Evolutionary conservation across 1,140 invertebrate genomes (phyloP).

Genomic region (Formica selysi): DNA sequence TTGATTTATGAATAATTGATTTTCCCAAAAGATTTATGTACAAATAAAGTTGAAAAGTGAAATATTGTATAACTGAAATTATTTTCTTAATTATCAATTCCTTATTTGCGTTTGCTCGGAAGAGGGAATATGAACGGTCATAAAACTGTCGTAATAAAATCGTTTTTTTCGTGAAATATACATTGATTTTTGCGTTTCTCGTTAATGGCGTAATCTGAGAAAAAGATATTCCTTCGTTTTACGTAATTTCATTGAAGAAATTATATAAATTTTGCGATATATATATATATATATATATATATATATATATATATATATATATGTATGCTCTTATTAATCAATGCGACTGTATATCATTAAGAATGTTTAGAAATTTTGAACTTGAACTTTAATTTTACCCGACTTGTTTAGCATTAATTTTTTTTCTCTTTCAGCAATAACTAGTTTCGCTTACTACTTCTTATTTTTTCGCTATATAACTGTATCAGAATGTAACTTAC

Average conservation of each 20-base stretch:
- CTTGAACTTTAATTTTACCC: conserved; percentile 5
- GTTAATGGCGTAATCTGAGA: neutral
- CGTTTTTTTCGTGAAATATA: neutral
- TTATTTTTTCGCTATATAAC: conserved; percentile 27
- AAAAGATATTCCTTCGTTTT: neutral
- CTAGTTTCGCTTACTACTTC: conserved; percentile 47
- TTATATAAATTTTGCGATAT: neutral
- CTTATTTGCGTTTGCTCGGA: neutral
- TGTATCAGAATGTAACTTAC: neutral
- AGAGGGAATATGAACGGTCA: neutral
- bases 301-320: neutral
- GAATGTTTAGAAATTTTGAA: conserved; percentile 23
- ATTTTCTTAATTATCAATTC: conserved; percentile 2
- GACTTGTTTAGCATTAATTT: conserved; percentile 33
- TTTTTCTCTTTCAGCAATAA: conserved; percentile 45
- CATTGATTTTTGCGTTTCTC: neutral
- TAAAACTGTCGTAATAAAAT: conserved; percentile 40
- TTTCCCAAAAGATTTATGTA: neutral
- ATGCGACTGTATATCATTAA: conserved; percentile 3
- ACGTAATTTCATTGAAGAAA: conserved; percentile 29
- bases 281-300: neutral
- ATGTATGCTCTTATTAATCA: neutral
- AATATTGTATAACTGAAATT: neutral
- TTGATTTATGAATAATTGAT: conserved; percentile 12
- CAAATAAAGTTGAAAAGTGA: conserved; percentile 12